These are phyloP conservation scores for Zophobas atratus DNA, from an alignment of 1,140 invertebrate species.

Conservation along the genomic window DNA sequence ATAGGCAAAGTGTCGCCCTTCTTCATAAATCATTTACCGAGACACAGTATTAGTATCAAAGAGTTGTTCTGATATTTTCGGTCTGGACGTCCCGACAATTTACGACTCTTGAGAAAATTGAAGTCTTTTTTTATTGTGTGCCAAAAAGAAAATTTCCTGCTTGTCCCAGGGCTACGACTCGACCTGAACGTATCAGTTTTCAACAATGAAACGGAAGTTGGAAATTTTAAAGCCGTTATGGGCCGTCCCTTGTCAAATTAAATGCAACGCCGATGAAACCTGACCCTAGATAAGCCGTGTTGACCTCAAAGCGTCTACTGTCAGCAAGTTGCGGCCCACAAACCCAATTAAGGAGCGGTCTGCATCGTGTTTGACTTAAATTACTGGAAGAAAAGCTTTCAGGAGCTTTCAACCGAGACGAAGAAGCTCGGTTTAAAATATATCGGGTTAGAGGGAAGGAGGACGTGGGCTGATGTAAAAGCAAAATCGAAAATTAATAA, in stretches of 20 bases:
- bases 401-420: no score
- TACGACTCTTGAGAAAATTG: not conserved
- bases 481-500: no score
- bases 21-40: constrained; percentile 34
- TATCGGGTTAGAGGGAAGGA: no score
- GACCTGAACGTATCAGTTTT: not conserved
- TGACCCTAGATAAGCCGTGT: constrained; percentile 6
- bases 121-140: not conserved
- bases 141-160: not conserved
- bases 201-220: not conserved
- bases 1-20: constrained; percentile 26
- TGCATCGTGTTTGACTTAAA: not conserved
- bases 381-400: no score
- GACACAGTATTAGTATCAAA: constrained; percentile 20
- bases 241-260: constrained; percentile 24
- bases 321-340: constrained; percentile 2
- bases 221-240: constrained; percentile 4
- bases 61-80: constrained; percentile 27
- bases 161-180: not conserved
- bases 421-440: no score
- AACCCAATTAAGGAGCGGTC: constrained; percentile 15
- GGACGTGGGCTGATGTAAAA: no score
- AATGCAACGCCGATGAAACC: constrained; percentile 14
- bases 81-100: not conserved
- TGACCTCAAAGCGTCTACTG: constrained; percentile 15